Percentiles rank a stretch among this genome's conserved stretches.
Conservation (phyloP, 2,113 vertebrate genomes). For the Tachuris rubrigastra region DNA sequence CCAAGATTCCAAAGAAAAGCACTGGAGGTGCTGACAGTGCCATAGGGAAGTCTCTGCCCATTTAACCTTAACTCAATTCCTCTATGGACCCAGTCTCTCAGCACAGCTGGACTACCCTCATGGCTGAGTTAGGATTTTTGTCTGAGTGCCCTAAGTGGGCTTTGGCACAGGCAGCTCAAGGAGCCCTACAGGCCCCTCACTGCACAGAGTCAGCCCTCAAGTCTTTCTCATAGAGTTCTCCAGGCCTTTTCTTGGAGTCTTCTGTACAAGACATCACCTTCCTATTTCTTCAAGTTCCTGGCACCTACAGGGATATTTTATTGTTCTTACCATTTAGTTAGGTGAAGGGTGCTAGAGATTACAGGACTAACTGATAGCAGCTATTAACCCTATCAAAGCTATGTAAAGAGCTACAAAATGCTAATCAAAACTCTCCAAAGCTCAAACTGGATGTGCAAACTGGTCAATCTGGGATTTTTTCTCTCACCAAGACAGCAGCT, state of each 20-base stretch:
- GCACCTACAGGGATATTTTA: neutral
- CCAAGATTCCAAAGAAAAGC: neutral
- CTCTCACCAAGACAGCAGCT: neutral
- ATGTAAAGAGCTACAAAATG: neutral
- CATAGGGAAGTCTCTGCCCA: neutral
- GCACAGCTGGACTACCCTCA: neutral
- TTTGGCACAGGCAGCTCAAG: neutral
- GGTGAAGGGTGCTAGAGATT: neutral
- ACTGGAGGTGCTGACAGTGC: neutral
- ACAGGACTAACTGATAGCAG: neutral
- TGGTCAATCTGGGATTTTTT: neutral
- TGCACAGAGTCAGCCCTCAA: fast-evolving
- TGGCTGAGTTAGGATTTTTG: neutral
- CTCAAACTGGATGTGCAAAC: neutral
- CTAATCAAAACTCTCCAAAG: neutral
- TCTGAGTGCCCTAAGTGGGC: neutral
- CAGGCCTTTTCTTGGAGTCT: neutral
- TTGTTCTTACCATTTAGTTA: neutral
- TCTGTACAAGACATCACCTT: neutral
- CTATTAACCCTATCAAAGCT: neutral
- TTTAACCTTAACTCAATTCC: neutral
- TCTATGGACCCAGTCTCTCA: neutral
- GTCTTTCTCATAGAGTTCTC: neutral
- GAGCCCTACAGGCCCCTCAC: neutral
- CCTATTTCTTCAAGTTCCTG: neutral